These are phyloP conservation scores for Tinamus major DNA, from an alignment of 2,797 vertebrate species.

Conservation along the genomic window DNA sequence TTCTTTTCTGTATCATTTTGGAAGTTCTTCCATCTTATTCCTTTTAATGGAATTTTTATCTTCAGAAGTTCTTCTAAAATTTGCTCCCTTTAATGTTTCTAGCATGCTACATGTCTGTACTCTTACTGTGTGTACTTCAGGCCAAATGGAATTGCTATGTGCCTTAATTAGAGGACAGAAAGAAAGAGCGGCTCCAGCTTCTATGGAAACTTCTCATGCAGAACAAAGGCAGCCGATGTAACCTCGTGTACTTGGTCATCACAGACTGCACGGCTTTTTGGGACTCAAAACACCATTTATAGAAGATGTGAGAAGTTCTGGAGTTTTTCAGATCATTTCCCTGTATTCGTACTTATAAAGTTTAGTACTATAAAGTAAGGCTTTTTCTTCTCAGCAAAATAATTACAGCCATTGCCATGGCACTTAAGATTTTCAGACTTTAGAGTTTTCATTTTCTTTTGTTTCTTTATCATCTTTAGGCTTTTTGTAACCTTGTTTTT, in stretches of 20 bases:
- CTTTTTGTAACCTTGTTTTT: neutral
- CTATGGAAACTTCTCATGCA: neutral
- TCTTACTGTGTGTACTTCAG: neutral
- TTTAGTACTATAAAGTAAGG: neutral
- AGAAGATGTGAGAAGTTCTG: neutral
- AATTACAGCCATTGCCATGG: neutral
- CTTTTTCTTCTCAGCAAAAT: neutral
- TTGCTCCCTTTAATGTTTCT: neutral
- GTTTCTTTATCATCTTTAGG: neutral
- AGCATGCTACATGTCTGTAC: neutral
- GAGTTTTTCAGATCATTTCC: neutral
- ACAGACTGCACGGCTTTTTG: neutral
- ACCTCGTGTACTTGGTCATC: slow-evolving; percentile 18
- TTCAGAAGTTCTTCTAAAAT: neutral
- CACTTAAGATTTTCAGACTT: neutral
- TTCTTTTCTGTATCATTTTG: neutral
- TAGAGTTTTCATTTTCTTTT: neutral
- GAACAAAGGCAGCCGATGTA: slow-evolving; percentile 21
- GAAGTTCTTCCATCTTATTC: too few relatives aligned
- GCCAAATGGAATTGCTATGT: slow-evolving; percentile 18
- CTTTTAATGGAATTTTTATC: too few relatives aligned
- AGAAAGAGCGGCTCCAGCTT: neutral
- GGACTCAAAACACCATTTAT: neutral
- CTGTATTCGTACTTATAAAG: neutral
- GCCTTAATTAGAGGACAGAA: slow-evolving; percentile 41